A percentile compares a stretch with the other conserved stretches of the same genome.
Evolutionary conservation across 2,888 invertebrate species (phyloP).

Genomic region (Ryuthela nishihirai): DNA sequence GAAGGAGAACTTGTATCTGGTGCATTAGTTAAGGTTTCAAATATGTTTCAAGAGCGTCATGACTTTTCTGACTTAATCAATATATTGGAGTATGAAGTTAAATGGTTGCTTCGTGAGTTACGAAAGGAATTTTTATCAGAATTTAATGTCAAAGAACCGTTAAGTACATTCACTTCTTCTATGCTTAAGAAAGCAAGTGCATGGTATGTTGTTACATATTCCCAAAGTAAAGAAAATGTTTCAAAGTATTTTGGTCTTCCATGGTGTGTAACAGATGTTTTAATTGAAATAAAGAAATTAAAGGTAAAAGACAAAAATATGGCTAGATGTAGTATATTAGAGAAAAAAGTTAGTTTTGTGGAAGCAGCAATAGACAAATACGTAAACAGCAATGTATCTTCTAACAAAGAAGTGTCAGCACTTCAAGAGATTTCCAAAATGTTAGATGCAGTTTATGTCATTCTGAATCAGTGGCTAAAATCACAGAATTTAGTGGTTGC

Average conservation of each 20-base stretch:
- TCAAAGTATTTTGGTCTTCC: constrained; percentile 22
- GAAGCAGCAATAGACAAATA: constrained; percentile 8
- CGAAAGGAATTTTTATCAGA: constrained; percentile 18
- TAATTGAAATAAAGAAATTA: constrained; percentile 3
- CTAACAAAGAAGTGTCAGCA: not conserved
- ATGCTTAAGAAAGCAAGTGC: constrained; percentile 37
- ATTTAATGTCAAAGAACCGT: constrained; percentile 9
- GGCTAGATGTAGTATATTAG: not conserved
- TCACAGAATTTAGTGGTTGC: constrained; percentile 7
- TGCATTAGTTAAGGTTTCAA: constrained; percentile 19
- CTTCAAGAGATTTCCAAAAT: too few relatives aligned
- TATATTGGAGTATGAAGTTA: constrained; percentile 18
- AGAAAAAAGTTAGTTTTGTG: not conserved
- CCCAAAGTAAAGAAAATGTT: not conserved
- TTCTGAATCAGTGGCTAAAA: constrained; percentile 16
- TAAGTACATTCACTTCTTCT: not conserved
- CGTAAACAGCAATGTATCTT: constrained; percentile 1
- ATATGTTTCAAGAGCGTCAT: constrained; percentile 20
- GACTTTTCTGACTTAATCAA: constrained; percentile 12
- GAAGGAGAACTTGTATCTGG: constrained; percentile 32
- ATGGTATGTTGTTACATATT: constrained; percentile 31
- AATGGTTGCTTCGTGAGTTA: constrained; percentile 21
- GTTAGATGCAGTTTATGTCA: constrained; percentile 5
- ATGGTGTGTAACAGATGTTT: constrained; percentile 26
- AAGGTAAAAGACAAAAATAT: not conserved